Evolutionary conservation across 2,888 invertebrate species (phyloP).

Genomic region (Scrobipalpa atriplicella): DNA sequence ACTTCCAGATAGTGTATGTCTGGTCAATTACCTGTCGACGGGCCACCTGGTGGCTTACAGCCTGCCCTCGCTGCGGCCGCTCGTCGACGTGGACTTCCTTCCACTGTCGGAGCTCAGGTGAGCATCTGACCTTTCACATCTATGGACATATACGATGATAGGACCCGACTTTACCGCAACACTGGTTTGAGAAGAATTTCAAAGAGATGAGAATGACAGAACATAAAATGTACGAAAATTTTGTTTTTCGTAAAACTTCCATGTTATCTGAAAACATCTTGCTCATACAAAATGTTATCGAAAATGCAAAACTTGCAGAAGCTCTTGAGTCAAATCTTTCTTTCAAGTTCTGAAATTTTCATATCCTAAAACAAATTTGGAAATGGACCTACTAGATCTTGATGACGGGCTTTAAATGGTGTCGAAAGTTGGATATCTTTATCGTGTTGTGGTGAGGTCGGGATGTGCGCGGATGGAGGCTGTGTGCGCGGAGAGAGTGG

Average conservation of each 20-base stretch:
- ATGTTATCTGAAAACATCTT: no score
- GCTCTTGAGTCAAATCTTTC: no score
- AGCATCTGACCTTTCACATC: constrained; percentile 42
- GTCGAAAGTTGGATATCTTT: background rate
- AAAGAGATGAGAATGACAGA: background rate
- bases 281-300: no score
- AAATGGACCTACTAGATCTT: no score
- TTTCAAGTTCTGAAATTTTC: no score
- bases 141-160: background rate
- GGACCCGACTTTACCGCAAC: background rate
- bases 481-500: constrained; percentile 5
- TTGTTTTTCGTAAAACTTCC: no score
- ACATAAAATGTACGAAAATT: background rate
- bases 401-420: no score
- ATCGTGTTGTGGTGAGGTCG: background rate
- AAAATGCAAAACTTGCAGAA: no score
- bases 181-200: background rate
- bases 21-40: constrained; percentile 96
- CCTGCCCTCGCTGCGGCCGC: constrained; percentile 96
- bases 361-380: no score
- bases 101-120: constrained; percentile 97
- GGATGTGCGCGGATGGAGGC: background rate
- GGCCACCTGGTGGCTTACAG: constrained; percentile 97
- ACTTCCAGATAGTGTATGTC: constrained; percentile 94
- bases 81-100: constrained; percentile 96